These are phyloP conservation scores for Tenthredo distinguenda DNA, from an alignment of 2,888 invertebrate species.

Conservation along the genomic window DNA sequence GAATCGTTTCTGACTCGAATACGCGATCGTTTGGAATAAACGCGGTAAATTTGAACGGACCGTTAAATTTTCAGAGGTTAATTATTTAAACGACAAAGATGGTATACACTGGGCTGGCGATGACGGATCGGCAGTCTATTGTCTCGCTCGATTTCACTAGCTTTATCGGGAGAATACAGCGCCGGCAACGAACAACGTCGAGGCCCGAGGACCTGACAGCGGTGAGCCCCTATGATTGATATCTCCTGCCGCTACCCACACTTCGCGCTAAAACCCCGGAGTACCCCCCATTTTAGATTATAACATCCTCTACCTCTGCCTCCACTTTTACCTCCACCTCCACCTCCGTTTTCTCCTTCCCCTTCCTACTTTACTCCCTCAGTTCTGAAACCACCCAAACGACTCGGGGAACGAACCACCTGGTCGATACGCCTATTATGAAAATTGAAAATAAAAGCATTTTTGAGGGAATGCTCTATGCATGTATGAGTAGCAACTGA, in stretches of 20 bases:
- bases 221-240: conserved; percentile 69
- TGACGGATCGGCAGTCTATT: conserved; percentile 50
- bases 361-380: conserved; percentile 11
- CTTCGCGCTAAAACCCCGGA: conserved; percentile 32
- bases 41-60: background rate
- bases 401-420: background rate
- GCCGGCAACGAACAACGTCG: conserved; percentile 6
- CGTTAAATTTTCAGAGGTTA: conserved; percentile 33
- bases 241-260: conserved; percentile 58
- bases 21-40: background rate
- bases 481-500: background rate
- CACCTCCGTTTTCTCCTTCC: conserved; percentile 22
- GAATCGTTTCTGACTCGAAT: background rate
- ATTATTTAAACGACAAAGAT: conserved; percentile 49
- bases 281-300: conserved; percentile 63
- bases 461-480: conserved; percentile 41
- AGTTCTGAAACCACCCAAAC: background rate
- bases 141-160: conserved; percentile 63
- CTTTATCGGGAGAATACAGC: conserved; percentile 60
- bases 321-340: conserved; percentile 1
- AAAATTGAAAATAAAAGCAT: conserved; percentile 68
- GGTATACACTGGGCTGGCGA: background rate
- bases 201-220: conserved; percentile 62
- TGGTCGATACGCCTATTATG: conserved; percentile 67
- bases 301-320: conserved; percentile 57